These are phyloP conservation scores for Toxotes lorentzi DNA, from an alignment of 2,797 vertebrate genomes.

Conservation along the genomic window DNA sequence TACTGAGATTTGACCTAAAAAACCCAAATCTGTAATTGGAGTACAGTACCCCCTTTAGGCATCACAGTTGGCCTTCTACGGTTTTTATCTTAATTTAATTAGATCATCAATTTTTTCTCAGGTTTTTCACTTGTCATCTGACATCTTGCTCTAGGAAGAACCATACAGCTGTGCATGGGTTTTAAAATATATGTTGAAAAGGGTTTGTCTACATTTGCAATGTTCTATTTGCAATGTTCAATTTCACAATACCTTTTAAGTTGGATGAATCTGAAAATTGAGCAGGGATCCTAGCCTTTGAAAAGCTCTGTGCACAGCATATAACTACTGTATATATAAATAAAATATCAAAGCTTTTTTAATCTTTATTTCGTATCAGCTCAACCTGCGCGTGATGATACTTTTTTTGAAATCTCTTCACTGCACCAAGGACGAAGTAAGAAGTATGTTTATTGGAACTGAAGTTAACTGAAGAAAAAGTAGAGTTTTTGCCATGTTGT, in stretches of 20 bases:
- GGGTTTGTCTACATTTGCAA: conserved; percentile 1
- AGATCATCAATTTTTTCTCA: conserved; percentile 4
- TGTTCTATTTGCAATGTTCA: background rate
- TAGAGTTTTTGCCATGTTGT: conserved; percentile 6
- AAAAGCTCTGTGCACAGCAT: conserved; percentile 14
- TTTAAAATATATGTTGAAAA: conserved; percentile 16
- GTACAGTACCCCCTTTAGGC: conserved; percentile 44
- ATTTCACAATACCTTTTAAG: conserved; percentile 1
- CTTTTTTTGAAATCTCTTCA: conserved; percentile 1
- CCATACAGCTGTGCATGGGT: background rate
- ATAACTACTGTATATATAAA: conserved; percentile 29
- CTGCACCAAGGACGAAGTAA: conserved; percentile 18
- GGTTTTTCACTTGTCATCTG: conserved; percentile 5
- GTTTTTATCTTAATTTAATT: conserved; percentile 57
- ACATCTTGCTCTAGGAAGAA: background rate
- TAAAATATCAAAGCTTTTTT: conserved; percentile 59
- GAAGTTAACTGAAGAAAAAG: conserved; percentile 30
- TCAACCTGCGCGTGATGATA: conserved; percentile 7
- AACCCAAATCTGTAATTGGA: conserved; percentile 60
- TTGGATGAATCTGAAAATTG: conserved; percentile 14
- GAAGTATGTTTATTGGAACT: conserved; percentile 23
- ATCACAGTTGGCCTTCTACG: conserved; percentile 38
- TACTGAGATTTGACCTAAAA: conserved; percentile 76
- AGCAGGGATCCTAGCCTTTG: conserved; percentile 21
- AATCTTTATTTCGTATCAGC: background rate